phyloP scores from a whole-genome alignment of 1,140 invertebrate genomes.

The Trachymyrmex septentrionalis region DNA sequence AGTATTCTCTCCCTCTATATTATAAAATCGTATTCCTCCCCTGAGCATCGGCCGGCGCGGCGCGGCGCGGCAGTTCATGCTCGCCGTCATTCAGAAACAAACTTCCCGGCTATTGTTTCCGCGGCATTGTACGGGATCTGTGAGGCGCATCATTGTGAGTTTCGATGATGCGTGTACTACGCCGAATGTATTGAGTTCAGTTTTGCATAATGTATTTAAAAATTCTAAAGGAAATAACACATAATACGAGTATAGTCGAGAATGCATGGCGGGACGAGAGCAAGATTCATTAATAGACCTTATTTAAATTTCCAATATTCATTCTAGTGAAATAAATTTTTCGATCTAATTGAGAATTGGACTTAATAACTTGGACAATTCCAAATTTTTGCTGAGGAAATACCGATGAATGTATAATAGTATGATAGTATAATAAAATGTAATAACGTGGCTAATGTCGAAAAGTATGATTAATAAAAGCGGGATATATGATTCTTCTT shows the following conservation, averaged over 20 bases:
- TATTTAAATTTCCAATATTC: neutral
- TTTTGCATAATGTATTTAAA: neutral
- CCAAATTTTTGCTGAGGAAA: neutral
- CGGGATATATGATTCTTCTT: neutral
- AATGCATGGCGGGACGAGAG: neutral
- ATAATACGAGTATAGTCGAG: neutral
- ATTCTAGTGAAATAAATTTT: neutral
- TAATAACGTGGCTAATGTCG: neutral
- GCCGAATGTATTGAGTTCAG: slow-evolving; percentile 29
- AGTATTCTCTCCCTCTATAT: slow-evolving; percentile 33
- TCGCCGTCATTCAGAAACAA: slow-evolving; percentile 52
- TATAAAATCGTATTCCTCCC: slow-evolving; percentile 41
- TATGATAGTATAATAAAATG: too few relatives aligned
- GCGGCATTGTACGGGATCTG: slow-evolving; percentile 24
- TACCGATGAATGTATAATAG: neutral
- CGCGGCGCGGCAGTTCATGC: neutral
- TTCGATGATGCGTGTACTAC: slow-evolving; percentile 36
- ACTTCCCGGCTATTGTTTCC: slow-evolving; percentile 45
- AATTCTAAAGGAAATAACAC: neutral
- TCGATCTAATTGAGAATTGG: neutral
- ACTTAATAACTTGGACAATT: neutral
- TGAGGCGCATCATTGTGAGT: slow-evolving; percentile 31
- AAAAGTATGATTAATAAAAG: neutral
- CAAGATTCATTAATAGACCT: neutral
- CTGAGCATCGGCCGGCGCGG: neutral